Evolutionary conservation across 2,888 invertebrate genomes (phyloP).

Genomic region (Meghimatium bilineatum): DNA sequence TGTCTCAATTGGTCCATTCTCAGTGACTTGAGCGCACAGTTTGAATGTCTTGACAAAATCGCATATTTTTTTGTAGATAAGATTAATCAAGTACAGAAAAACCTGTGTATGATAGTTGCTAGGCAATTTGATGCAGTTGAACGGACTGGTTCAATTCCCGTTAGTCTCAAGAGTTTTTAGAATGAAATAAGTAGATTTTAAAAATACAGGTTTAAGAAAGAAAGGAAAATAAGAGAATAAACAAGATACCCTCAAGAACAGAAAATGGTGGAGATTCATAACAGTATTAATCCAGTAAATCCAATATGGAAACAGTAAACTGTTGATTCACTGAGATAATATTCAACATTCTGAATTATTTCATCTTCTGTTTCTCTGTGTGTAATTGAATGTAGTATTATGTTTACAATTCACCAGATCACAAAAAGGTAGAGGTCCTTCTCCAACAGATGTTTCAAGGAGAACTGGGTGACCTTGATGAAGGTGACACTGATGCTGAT

Average conservation of each 20-base stretch:
- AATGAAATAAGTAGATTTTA: too few relatives aligned
- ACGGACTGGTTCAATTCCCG: too few relatives aligned
- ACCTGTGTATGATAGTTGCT: too few relatives aligned
- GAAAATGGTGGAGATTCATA: not conserved
- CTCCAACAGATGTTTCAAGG: conserved; percentile 78
- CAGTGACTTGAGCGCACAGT: too few relatives aligned
- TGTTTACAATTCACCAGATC: conserved; percentile 65
- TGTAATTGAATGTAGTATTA: not conserved
- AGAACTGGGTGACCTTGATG: conserved; percentile 74
- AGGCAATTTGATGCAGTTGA: too few relatives aligned
- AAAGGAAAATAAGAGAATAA: not conserved
- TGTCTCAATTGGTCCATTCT: too few relatives aligned
- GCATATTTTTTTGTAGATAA: too few relatives aligned
- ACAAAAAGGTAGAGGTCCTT: conserved; percentile 76
- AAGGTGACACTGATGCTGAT: conserved; percentile 52
- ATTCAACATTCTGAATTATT: not conserved
- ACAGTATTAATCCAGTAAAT: too few relatives aligned
- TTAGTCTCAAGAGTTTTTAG: too few relatives aligned
- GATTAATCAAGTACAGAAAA: too few relatives aligned
- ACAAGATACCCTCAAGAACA: not conserved
- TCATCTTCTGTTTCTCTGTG: not conserved
- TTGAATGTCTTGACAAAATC: too few relatives aligned
- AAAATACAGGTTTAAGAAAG: not conserved
- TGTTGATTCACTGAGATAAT: not conserved
- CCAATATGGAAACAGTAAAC: too few relatives aligned